Base-by-base conservation (phyloP, 2,113 vertebrate genomes). In the Triplophysa dalaica region DNA sequence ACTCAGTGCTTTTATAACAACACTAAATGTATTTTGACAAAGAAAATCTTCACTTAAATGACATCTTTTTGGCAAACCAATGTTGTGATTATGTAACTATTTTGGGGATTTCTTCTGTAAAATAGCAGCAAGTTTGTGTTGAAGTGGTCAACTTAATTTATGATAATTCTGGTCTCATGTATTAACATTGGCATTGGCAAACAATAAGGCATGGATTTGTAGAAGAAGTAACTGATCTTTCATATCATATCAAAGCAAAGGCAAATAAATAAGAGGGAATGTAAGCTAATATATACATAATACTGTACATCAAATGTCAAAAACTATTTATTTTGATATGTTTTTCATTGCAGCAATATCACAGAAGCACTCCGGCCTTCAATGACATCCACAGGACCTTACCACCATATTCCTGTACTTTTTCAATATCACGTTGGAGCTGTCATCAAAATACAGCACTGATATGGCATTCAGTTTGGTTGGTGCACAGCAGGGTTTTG, bases 321-420 rank as follows among this genome's bases (percentile, higher is more conserved):
- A 75, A 91, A 91, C 89, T 86, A 90, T 92, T 70, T 81, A 73
- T 83, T 63, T 76, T 66, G 81, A 77, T 86, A 90, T 82, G 85
- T 86, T 80, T 66, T 52, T 63, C 87, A 86, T 89, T 89, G 86
- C 87, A 88, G 87, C 83, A 48, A 86, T 85, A 83, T 81, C 87
- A 85, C 76, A 84, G 79, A 87, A 67, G 65, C 12, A 24, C 19
- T 13, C 13, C 11, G 2, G 12, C 56, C 5, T 75, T 87, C 94
- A 99, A 90, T 99, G 97, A 89, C 98, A 99, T 66, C 98, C 97
- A 86, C 98, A 99, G 41, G 97, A 99, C 78, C 97, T 94, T 24
- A 99, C 98, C 17, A 99, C 98, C 98, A 99, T 99, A 87, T 99
- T 99, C 88, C 98, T 95, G 80, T 99, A 99, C 88, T 99, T 99